Base-by-base conservation (phyloP, 2,888 invertebrate genomes). In the Dolomedes plantarius region DNA sequence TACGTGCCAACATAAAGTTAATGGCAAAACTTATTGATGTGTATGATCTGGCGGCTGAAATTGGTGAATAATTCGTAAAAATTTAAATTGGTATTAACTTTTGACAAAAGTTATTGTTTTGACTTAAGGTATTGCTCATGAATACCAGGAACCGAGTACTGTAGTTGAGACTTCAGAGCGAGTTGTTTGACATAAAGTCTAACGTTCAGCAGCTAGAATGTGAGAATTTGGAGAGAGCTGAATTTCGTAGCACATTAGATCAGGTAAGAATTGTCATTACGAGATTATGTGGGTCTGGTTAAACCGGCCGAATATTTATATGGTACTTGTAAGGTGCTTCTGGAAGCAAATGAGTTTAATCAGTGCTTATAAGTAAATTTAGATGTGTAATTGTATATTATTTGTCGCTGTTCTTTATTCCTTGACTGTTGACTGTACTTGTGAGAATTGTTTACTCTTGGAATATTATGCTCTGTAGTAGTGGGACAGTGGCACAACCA, bases 41-140 rank as follows among this genome's bases (percentile, higher is more conserved):
- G 79, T 99, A 99, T 91, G 99, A 98, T 92, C 94, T 98, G 90
- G 99, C 99, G 74, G 96, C 98, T 81, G 97, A 97, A 90, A 98
- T 99, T 91, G 98, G 98, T 88, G 97, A 98, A 92, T 98, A 99
- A 93, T 98, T 98, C 91, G 98, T 99, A 92, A 95, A 95, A 92
- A 94, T 99, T 89, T 98, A 98, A 90, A 97, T 97, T 92, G 93
- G 94, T 90, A 96, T 95, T 92, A 96, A 90, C 93, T 99, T 80
- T 97, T 99, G 95, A 98, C 98, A 76, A 98, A 97, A 93, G 98
- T 98, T 87, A 89, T 98, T 85, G 95, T n/a, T n/a, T n/a, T n/a
- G n/a, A n/a, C n/a, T n/a, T n/a, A n/a, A n/a, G n/a, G n/a, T n/a
- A n/a, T 95, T 90, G 95, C 97, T 13, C 92, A 98, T 89, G 98